These are phyloP conservation scores for Uloborus diversus DNA, from an alignment of 1,140 invertebrate species.

Conservation along the genomic window DNA sequence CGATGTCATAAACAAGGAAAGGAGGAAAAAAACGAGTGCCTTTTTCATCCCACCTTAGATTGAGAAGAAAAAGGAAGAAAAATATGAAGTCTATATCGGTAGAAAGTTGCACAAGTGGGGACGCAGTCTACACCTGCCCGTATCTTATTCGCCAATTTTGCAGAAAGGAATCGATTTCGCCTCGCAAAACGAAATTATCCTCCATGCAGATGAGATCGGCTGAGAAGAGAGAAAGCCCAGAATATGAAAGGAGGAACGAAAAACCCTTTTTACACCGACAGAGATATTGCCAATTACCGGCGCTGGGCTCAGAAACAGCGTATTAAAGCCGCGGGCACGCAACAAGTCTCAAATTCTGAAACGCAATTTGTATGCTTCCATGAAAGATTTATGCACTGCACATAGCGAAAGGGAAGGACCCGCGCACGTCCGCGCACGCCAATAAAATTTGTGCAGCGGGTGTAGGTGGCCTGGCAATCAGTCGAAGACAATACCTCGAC, in stretches of 20 bases:
- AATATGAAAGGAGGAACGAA: conserved; percentile 28
- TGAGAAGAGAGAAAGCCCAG: background rate
- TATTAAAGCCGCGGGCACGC: conserved; percentile 31
- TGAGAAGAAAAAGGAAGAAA: background rate
- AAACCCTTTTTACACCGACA: conserved; percentile 47
- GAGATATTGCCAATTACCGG: conserved; percentile 57
- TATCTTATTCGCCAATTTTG: conserved; percentile 37
- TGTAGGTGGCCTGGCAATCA: too few relatives aligned
- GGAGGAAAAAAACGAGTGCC: background rate
- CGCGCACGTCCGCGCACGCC: conserved; percentile 48
- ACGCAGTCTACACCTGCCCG: conserved; percentile 41
- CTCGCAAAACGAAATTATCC: conserved; percentile 51
- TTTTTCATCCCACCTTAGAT: too few relatives aligned
- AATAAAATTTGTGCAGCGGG: conserved; percentile 42
- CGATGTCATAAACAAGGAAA: conserved; percentile 52
- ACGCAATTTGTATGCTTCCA: conserved; percentile 53
- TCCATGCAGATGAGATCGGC: conserved; percentile 51
- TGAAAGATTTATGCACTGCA: conserved; percentile 54
- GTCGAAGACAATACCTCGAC: conserved; percentile 44
- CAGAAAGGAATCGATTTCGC: conserved; percentile 42
- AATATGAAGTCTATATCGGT: conserved; percentile 30
- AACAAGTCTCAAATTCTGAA: conserved; percentile 57
- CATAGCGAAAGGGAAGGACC: background rate
- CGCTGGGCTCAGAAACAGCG: background rate
- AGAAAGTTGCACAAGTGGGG: conserved; percentile 1